Conservation (phyloP, 2,797 vertebrate genomes). For the Syndactyla subalaris region DNA sequence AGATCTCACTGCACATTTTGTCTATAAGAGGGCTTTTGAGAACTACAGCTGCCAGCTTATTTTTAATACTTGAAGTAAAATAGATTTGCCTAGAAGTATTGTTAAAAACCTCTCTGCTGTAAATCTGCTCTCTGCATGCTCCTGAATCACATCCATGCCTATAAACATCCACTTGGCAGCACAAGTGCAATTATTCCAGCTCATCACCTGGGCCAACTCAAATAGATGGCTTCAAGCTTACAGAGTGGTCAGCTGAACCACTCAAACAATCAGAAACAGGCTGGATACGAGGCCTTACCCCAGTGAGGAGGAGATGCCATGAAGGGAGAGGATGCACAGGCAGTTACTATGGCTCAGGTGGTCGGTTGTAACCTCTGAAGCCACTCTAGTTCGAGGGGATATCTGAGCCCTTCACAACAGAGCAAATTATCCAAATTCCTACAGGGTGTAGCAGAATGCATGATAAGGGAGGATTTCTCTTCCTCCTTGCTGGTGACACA, state of each 20-base stretch:
- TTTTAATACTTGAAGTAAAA: neutral
- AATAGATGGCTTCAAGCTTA: neutral
- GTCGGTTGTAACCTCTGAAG: rapidly evolving
- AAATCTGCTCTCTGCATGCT: neutral
- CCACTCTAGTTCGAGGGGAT: neutral
- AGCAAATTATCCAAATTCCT: neutral
- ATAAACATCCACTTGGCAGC: neutral
- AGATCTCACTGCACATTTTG: neutral
- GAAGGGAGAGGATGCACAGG: neutral
- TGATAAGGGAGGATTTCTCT: neutral
- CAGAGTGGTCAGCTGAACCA: neutral
- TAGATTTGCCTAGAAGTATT: neutral
- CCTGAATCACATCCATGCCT: neutral
- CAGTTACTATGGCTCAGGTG: neutral
- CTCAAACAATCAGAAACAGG: neutral
- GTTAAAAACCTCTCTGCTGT: neutral
- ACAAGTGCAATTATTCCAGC: neutral
- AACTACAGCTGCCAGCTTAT: neutral
- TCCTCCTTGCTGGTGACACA: neutral
- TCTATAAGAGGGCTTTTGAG: neutral
- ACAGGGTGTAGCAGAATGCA: neutral
- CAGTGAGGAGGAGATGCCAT: rapidly evolving
- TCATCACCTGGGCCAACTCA: neutral
- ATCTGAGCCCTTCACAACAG: neutral
- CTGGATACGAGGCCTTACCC: neutral